Evolutionary conservation across 2,888 invertebrate species (phyloP).

Genomic region (Lasioglossum morio): DNA sequence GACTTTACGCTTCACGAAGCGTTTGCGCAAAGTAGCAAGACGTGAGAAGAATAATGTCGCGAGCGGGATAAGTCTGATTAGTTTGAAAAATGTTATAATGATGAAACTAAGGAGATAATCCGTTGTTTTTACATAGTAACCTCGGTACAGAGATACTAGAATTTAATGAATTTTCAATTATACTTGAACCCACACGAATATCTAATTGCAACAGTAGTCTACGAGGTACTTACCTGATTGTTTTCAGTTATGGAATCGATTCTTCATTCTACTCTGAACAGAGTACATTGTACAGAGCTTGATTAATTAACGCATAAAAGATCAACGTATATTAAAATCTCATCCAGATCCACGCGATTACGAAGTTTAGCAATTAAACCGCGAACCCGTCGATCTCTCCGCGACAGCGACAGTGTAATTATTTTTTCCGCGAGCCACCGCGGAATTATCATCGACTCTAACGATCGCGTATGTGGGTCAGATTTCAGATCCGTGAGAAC

Average conservation of each 20-base stretch:
- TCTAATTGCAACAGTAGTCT: neutral
- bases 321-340: neutral
- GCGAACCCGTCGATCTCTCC: neutral
- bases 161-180: neutral
- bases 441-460: neutral
- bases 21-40: neutral
- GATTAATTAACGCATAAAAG: neutral
- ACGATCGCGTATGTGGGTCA: neutral
- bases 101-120: neutral
- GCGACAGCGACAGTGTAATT: slow-evolving; percentile 2
- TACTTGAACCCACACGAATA: neutral
- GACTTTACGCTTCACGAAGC: neutral
- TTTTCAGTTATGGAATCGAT: neutral
- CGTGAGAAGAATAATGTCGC: neutral
- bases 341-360: neutral
- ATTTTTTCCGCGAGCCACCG: neutral
- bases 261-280: neutral
- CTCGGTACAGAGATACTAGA: neutral
- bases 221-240: neutral
- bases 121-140: neutral
- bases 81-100: neutral
- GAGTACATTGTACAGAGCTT: neutral
- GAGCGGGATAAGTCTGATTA: neutral
- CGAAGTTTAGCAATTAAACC: slow-evolving; percentile 15
- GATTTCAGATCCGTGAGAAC: neutral